Evolutionary conservation across 1,140 invertebrate species (phyloP).

Genomic region (Rhizoglyphus robini): DNA sequence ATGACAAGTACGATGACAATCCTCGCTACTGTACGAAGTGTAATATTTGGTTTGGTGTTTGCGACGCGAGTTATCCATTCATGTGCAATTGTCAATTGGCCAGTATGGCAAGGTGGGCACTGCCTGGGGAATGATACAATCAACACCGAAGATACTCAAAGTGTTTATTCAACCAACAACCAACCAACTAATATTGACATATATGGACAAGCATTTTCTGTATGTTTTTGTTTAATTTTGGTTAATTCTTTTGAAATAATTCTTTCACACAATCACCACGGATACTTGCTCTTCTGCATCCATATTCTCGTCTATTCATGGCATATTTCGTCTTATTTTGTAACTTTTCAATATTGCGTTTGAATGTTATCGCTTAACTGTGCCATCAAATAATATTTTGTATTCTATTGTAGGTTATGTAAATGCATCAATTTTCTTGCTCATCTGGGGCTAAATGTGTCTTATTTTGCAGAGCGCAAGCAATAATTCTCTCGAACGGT

Average conservation of each 20-base stretch:
- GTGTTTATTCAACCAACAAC: constrained; percentile 32
- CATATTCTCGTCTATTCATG: constrained; percentile 39
- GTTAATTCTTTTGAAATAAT: not conserved
- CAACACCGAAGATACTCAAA: constrained; percentile 24
- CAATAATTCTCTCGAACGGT: constrained; percentile 19
- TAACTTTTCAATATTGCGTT: constrained; percentile 45
- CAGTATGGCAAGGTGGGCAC: no score
- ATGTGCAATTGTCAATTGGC: not conserved
- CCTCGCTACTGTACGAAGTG: constrained; percentile 4
- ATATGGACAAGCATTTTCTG: no score
- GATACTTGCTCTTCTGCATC: constrained; percentile 45
- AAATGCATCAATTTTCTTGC: constrained; percentile 27
- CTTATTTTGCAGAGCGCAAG: constrained; percentile 23
- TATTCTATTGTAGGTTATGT: constrained; percentile 21
- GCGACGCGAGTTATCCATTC: no score
- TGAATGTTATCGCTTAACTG: no score
- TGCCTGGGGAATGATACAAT: not conserved
- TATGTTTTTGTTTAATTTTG: not conserved
- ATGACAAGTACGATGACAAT: not conserved
- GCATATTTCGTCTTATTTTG: constrained; percentile 43
- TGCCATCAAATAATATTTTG: constrained; percentile 5
- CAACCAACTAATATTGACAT: constrained; percentile 40
- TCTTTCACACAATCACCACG: constrained; percentile 27
- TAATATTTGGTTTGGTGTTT: no score
- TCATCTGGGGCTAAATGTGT: constrained; percentile 24